Base-by-base conservation (phyloP, 92 coral and sea anemone genomes). In the Actinernus sp. region DNA sequence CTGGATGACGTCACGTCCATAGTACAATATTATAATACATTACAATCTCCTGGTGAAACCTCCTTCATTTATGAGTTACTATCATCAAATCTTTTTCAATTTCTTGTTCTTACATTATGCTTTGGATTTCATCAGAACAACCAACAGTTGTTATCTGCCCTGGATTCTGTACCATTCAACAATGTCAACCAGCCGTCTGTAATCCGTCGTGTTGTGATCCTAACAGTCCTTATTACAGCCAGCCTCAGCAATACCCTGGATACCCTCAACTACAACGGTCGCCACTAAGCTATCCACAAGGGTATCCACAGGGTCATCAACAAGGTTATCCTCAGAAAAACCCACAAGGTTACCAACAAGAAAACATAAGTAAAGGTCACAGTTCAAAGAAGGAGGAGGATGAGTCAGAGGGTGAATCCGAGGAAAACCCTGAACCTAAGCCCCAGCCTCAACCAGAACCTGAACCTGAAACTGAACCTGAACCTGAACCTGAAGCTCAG, bases 131-230 rank as follows among this genome's bases (percentile, higher is more conserved):
- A 6, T 18, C 74, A 76, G 84, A 63, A 55, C 51, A 67, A 7
- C 79, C 81, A 47, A 50, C 58, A 44, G 45, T 63, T 44, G 76
- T 21, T 31, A 4, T 61, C 3, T 90, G 97, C 47, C 97, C 92
- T 7, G 79, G 61, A 21, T 75, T 80, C 63, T 90, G 97, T 61
- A 4, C 55, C 11, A 51, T 51, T 26, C 78, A 82, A 19, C 89
- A 90, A 33, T 90, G 97, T 23, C 78, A 69, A 7, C 89, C 89
- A 4, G 43, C 67, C 1, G 29, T 74, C n/a, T 90, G 97, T 56
- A 86, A 33, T 31, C 97, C 79, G 6, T 88, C 88, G 49, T 90
- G 97, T 76, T 90, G 97, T 54, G 81, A 63, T 31, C 63, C 78
- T 8, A 56, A 58, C 61, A 74, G 94, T 30, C 88, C 53, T 71